Base-by-base conservation (phyloP, 1,140 invertebrate species). In the Gonioctena quinquepunctata region DNA sequence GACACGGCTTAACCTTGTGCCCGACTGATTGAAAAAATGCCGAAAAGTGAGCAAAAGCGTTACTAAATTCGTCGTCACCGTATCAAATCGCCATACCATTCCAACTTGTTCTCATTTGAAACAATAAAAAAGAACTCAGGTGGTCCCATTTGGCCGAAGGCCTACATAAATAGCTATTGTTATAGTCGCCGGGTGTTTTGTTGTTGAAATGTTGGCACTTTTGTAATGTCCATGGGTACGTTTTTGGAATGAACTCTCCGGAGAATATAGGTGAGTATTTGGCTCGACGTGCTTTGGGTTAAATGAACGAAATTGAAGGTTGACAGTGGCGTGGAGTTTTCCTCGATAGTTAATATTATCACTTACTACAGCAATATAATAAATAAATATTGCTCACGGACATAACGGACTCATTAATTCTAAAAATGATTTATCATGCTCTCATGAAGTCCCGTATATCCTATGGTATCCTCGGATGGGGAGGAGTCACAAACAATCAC, bases 131-230 rank as follows among this genome's bases (percentile, higher is more conserved):
- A 54, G 50, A 54, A 54, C 50, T 19, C 50, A 54, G 50, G 50
- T 54, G 50, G 50, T 54, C 50, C 50, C 18, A 54, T 54, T 54
- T 19, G 50, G 50, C 11, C 50, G 50, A 54, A 54, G 50, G 50
- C 11, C 50, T 2, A 54, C 50, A 16, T 54, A 54, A 54, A 54
- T 22, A 54, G 50, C 50, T 6, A 54, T 54, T 54, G 50, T 54
- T 54, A 54, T 3, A 54, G 50, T 11, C 50, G 50, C 7, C 13
- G 50, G 50, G 50, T 54, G 18, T 54, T 54, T 54, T 21, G 50
- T 54, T 54, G 50, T 2, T 54, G 21, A 22, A 54, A 54, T 54
- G 50, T 54, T 54, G n/a, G 50, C 18, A 54, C 50, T 54, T 54
- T 54, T 54, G 50, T 54, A 11, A 8, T 54, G 19, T 54, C 50